These are phyloP conservation scores for Halcyon chelicuti DNA, from an alignment of 2,797 vertebrate species.

Conservation along the genomic window DNA sequence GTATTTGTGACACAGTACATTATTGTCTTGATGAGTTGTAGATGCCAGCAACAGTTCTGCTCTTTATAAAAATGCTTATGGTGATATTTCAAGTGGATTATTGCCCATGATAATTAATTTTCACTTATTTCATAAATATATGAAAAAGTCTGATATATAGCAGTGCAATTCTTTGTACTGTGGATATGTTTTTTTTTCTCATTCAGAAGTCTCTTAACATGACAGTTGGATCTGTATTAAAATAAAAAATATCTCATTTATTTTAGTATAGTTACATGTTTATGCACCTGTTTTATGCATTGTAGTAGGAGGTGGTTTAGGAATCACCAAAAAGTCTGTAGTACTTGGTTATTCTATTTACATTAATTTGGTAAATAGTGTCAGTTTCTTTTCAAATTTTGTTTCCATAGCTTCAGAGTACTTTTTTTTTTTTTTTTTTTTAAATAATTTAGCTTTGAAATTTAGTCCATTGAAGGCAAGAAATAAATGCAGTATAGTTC, in stretches of 20 bases:
- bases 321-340: not conserved
- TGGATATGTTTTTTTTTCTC: not conserved
- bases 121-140: not conserved
- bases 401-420: not conserved
- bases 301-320: not conserved
- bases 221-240: not conserved
- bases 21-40: not conserved
- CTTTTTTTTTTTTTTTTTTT: not conserved
- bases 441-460: not conserved
- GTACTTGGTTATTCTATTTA: not conserved
- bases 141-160: not conserved
- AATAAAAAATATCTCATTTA: not conserved
- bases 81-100: not conserved
- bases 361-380: not conserved
- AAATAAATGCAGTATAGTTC: not conserved
- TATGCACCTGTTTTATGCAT: not conserved
- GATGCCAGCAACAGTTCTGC: not conserved
- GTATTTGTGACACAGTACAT: not conserved
- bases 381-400: not conserved
- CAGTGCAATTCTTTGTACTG: not conserved
- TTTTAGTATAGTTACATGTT: not conserved
- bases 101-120: not conserved
- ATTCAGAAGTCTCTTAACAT: not conserved
- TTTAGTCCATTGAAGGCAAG: not conserved
- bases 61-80: not conserved